phyloP scores from a whole-genome alignment of 2,113 vertebrate genomes.

The Calyptomena viridis region DNA sequence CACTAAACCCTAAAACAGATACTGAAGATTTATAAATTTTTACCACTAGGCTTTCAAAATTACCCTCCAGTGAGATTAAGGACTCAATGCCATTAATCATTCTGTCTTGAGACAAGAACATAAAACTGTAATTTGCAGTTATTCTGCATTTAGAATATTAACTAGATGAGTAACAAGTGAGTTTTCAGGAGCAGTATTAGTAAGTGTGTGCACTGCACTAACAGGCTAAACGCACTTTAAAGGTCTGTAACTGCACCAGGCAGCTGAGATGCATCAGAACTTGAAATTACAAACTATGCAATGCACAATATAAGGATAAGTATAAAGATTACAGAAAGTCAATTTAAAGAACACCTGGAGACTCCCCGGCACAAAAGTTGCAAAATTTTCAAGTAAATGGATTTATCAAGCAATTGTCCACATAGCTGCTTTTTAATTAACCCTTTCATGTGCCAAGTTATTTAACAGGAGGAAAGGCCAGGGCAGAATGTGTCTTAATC shows the following conservation, averaged over 20 bases:
- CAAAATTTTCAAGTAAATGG: not conserved
- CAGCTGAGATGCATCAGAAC: not conserved
- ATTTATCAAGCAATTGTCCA: not conserved
- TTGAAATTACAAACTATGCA: not conserved
- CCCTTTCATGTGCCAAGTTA: not conserved
- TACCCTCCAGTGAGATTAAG: not conserved
- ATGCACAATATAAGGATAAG: not conserved
- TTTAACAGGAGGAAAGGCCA: not conserved
- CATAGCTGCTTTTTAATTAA: not conserved
- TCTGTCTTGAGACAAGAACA: not conserved
- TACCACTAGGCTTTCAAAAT: not conserved
- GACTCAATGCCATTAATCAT: not conserved
- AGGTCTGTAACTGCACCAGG: fast-evolving
- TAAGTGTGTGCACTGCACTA: not conserved
- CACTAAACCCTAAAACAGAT: not conserved
- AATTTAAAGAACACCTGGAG: not conserved
- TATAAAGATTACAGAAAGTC: not conserved
- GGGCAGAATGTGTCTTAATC: not conserved
- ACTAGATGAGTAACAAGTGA: not conserved
- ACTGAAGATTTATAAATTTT: not conserved
- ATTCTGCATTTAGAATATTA: not conserved
- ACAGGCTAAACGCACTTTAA: not conserved
- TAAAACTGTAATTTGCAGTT: not conserved
- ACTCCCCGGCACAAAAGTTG: not conserved
- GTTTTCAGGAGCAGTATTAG: not conserved